Evolutionary conservation across 1,140 invertebrate genomes (phyloP).

Genomic region (Drosophila erecta): DNA sequence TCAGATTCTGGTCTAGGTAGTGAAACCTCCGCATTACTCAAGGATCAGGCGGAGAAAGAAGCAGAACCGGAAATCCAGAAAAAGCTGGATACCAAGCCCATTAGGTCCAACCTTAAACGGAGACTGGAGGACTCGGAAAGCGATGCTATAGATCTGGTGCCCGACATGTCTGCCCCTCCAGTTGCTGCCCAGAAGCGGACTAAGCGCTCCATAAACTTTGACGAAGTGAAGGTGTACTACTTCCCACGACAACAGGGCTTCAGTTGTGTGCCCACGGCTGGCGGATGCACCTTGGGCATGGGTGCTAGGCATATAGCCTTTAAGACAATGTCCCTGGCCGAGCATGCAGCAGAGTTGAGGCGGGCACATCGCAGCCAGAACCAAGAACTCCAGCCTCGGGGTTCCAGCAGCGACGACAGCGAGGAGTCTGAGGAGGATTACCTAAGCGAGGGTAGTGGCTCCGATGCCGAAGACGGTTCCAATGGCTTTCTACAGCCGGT

Average conservation of each 20-base stretch:
- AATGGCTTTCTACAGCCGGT: conserved; percentile 98
- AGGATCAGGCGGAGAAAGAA: conserved; percentile 31
- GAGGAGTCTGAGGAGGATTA: conserved; percentile 91
- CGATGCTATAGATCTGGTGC: conserved; percentile 86
- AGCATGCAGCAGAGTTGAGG: conserved; percentile 95
- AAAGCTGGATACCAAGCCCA: conserved; percentile 31
- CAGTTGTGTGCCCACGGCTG: conserved; percentile 98
- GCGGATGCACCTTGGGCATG: conserved; percentile 98
- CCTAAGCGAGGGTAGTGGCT: conserved; percentile 92
- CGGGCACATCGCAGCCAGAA: conserved; percentile 92
- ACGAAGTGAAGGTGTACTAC: conserved; percentile 97
- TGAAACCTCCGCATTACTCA: conserved; percentile 84
- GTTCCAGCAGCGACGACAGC: conserved; percentile 89
- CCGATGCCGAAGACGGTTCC: conserved; percentile 94
- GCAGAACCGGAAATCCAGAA: conserved; percentile 1
- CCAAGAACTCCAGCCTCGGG: conserved; percentile 88
- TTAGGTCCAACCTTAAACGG: conserved; percentile 78
- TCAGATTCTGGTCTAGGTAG: conserved; percentile 92
- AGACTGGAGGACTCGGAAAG: conserved; percentile 85
- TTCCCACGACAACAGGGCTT: conserved; percentile 98
- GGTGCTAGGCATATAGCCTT: conserved; percentile 92
- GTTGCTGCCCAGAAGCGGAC: conserved; percentile 87
- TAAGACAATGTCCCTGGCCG: conserved; percentile 87
- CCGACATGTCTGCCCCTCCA: conserved; percentile 59
- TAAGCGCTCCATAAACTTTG: conserved; percentile 93